Conservation (phyloP, 2,888 invertebrate species). For the Copidosoma aretas region DNA sequence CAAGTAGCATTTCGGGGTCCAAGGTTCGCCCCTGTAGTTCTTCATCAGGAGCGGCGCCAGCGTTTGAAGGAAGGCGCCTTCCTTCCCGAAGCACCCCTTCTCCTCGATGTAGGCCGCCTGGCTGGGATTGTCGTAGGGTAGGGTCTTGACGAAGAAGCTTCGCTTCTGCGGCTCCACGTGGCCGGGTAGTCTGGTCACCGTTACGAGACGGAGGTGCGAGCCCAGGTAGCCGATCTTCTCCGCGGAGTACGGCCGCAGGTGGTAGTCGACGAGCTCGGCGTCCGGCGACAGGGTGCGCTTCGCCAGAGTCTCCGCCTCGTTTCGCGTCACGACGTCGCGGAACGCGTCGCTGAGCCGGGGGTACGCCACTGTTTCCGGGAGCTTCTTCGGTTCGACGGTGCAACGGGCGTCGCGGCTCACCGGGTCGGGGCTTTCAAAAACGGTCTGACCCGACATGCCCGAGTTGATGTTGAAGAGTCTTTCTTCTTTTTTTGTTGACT, state of each 20-base stretch:
- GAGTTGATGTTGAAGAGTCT: no score
- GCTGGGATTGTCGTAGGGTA: conserved; percentile 65
- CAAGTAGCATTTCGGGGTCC: conserved; percentile 56
- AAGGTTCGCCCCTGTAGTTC: conserved; percentile 44
- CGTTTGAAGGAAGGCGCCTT: conserved; percentile 11
- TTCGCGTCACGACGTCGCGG: conserved; percentile 37
- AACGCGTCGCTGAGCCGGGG: conserved; percentile 22
- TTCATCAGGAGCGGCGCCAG: conserved; percentile 16
- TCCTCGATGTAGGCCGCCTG: conserved; percentile 65
- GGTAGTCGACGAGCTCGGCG: conserved; percentile 43
- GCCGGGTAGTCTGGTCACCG: not conserved
- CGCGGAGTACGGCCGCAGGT: conserved; percentile 45
- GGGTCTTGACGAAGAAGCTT: conserved; percentile 68
- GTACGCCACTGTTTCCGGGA: not conserved
- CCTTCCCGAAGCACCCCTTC: conserved; percentile 58
- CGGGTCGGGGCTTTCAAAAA: conserved; percentile 3
- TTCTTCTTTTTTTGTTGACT: no score
- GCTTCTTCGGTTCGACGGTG: not conserved
- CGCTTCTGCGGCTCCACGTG: conserved; percentile 34
- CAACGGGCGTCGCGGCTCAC: not conserved
- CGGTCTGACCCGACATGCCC: conserved; percentile 5
- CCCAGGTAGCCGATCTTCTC: conserved; percentile 53
- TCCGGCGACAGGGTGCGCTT: conserved; percentile 20
- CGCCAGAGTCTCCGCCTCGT: conserved; percentile 21
- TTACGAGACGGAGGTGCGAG: conserved; percentile 18